phyloP scores from a whole-genome alignment of 2,888 invertebrate species.

The Brachylomia viminalis region DNA sequence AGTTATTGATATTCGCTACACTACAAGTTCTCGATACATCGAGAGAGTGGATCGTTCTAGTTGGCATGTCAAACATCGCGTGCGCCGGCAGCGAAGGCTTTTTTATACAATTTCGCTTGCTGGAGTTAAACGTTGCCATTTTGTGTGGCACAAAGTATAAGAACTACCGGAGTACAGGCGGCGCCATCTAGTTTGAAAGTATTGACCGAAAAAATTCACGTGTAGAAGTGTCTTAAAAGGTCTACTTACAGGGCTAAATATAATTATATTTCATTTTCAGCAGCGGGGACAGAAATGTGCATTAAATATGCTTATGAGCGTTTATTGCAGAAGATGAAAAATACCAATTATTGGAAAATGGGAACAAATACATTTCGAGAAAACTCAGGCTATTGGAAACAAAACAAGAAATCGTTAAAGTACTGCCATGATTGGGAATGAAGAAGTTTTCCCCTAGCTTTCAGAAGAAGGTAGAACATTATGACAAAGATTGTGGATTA shows the following conservation, averaged over 20 bases:
- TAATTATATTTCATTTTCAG: too few relatives aligned
- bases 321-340: background rate
- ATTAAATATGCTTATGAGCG: background rate
- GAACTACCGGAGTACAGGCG: background rate
- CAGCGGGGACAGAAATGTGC: background rate
- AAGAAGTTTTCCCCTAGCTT: background rate
- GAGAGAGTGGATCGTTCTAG: conserved; percentile 55
- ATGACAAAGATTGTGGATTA: too few relatives aligned
- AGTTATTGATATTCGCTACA: conserved; percentile 48
- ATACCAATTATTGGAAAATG: background rate
- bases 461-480: background rate
- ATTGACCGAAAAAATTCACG: too few relatives aligned
- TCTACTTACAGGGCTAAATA: too few relatives aligned
- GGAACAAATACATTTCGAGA: background rate
- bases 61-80: conserved; percentile 69
- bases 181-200: too few relatives aligned
- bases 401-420: background rate
- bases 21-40: conserved; percentile 51
- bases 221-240: too few relatives aligned
- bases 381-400: background rate
- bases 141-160: conserved; percentile 63
- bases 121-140: conserved; percentile 68
- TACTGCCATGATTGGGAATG: background rate
- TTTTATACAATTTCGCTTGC: conserved; percentile 74
- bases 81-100: conserved; percentile 60